Percentiles rank a stretch among this genome's conserved stretches.
Evolutionary conservation across 2,888 invertebrate species (phyloP).

Genomic region (Diarsia rubi): DNA sequence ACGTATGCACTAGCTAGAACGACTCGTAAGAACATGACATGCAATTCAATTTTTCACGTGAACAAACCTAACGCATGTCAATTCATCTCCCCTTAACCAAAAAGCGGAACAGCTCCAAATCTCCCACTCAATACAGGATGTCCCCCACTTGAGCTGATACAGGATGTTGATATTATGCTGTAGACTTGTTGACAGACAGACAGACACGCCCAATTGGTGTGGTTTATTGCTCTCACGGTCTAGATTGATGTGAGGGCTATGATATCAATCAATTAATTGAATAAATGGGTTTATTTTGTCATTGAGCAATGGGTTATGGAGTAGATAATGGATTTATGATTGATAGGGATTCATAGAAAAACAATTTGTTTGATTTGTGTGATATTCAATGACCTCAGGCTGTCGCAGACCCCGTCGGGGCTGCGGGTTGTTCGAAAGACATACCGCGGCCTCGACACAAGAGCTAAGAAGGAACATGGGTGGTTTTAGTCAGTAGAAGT

Average conservation of each 20-base stretch:
- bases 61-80: neutral
- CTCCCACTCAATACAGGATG: conserved; percentile 53
- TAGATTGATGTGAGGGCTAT: conserved; percentile 42
- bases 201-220: conserved; percentile 56
- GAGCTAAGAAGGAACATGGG: too few relatives aligned
- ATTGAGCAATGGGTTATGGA: neutral
- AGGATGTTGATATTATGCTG: conserved; percentile 75
- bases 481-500: too few relatives aligned
- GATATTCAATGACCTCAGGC: neutral
- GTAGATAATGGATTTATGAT: conserved; percentile 6
- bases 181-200: conserved; percentile 70
- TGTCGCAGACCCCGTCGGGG: too few relatives aligned
- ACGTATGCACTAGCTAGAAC: neutral
- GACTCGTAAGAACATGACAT: neutral
- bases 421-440: too few relatives aligned
- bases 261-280: conserved; percentile 50
- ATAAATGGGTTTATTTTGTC: conserved; percentile 39
- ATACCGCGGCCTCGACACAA: too few relatives aligned
- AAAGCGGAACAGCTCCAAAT: conserved; percentile 45
- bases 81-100: conserved; percentile 25
- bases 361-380: neutral
- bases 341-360: conserved; percentile 8
- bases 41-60: neutral
- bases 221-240: conserved; percentile 55
- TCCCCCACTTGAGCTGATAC: conserved; percentile 65